A percentile compares a stretch with the other conserved stretches of the same genome.
These are phyloP conservation scores for Tachina grossa DNA, from an alignment of 2,888 invertebrate species.

Conservation along the genomic window DNA sequence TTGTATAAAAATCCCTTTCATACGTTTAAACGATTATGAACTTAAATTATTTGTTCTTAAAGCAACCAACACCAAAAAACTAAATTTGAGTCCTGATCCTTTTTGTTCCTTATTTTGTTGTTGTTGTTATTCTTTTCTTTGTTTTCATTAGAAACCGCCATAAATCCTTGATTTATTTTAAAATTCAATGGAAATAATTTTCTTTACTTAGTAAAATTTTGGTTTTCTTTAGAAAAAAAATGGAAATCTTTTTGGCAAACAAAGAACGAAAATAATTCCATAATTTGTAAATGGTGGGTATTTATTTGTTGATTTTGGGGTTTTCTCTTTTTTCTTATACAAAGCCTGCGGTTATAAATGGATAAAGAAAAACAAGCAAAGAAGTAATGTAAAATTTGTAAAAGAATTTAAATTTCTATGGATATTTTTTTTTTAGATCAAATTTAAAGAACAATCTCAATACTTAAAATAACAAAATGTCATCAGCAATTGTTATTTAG, in stretches of 20 bases:
- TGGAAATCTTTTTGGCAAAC: not conserved
- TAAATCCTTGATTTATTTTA: slow-evolving; percentile 59
- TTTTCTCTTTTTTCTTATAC: not conserved
- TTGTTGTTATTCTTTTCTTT: not conserved
- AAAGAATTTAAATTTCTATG: too few species aligned
- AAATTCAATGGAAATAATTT: slow-evolving; percentile 55
- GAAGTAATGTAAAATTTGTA: too few species aligned
- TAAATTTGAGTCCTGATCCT: slow-evolving; percentile 24
- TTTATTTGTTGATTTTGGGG: slow-evolving; percentile 60
- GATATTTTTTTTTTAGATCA: too few species aligned
- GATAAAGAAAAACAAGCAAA: not conserved
- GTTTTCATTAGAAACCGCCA: not conserved
- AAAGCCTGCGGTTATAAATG: slow-evolving; percentile 12
- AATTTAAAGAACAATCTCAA: too few species aligned
- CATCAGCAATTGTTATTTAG: too few species aligned
- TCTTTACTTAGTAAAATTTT: slow-evolving; percentile 42
- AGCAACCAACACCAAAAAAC: not conserved
- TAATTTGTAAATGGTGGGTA: slow-evolving; percentile 59
- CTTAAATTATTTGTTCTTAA: not conserved
- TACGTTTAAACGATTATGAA: not conserved
- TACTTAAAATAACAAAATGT: too few species aligned
- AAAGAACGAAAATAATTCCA: slow-evolving; percentile 42
- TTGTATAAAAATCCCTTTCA: too few species aligned
- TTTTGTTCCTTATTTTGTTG: not conserved
- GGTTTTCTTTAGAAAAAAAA: slow-evolving; percentile 12